These are phyloP conservation scores for Rhopalosiphum padi DNA, from an alignment of 1,140 invertebrate species.

Conservation along the genomic window DNA sequence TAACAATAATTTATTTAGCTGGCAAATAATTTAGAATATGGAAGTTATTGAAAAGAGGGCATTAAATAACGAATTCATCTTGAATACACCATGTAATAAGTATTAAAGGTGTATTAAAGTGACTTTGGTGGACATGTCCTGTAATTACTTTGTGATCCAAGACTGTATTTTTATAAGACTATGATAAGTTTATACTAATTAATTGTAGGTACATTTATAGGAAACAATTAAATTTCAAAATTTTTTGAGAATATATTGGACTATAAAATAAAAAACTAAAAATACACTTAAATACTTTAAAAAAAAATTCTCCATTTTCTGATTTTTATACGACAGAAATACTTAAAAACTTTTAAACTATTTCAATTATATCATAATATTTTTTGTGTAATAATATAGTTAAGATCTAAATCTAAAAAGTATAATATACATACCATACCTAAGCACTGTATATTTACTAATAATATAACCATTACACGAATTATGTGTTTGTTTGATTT, in stretches of 20 bases:
- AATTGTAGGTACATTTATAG: background rate
- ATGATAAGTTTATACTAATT: background rate
- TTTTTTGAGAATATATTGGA: background rate
- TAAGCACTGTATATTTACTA: background rate
- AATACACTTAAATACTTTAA: background rate
- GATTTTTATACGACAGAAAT: background rate
- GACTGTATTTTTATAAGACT: no score
- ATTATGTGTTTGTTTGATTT: background rate
- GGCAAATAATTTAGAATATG: background rate
- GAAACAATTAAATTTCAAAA: background rate
- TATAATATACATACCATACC: background rate
- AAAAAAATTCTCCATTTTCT: background rate
- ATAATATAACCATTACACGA: background rate
- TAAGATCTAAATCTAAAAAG: background rate
- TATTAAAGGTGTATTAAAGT: background rate
- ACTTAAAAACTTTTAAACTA: background rate
- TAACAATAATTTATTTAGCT: background rate
- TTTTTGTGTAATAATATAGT: slow-evolving; percentile 7
- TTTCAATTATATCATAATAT: background rate
- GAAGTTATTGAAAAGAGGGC: background rate
- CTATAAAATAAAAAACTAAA: background rate
- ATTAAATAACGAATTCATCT: background rate
- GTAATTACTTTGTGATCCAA: background rate
- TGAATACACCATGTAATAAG: background rate
- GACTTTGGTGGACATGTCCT: background rate